A percentile compares a stretch with the other conserved stretches of the same genome.
phyloP scores from a whole-genome alignment of 2,888 invertebrate genomes.

The Nineta flava region DNA sequence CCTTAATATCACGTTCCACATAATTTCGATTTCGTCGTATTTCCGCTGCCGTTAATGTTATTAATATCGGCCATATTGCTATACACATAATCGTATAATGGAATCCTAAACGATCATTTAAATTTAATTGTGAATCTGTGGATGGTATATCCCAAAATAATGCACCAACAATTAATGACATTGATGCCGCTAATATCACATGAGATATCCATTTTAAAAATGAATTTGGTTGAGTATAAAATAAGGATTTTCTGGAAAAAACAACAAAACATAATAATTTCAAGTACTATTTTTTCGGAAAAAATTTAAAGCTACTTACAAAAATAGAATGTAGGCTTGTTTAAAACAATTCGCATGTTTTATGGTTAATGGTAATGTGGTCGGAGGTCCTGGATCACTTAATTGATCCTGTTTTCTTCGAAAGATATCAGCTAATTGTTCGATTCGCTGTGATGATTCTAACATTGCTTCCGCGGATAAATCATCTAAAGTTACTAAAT shows the following conservation, averaged over 20 bases:
- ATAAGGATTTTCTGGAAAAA: conserved; percentile 39
- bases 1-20: conserved; percentile 64
- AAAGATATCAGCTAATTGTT: conserved; percentile 72
- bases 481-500: conserved; percentile 84
- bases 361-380: conserved; percentile 50
- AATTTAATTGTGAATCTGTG: conserved; percentile 52
- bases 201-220: conserved; percentile 63
- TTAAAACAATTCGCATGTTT: conserved; percentile 45
- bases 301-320: conserved; percentile 29
- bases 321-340: conserved; percentile 53
- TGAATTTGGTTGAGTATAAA: conserved; percentile 76
- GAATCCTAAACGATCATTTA: conserved; percentile 71
- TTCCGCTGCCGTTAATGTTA: conserved; percentile 42
- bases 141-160: conserved; percentile 81
- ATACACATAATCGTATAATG: conserved; percentile 71
- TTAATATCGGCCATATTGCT: conserved; percentile 59
- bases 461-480: conserved; percentile 86
- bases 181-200: conserved; percentile 60
- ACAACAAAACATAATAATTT: conserved; percentile 7
- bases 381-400: conserved; percentile 62
- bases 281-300: not conserved
- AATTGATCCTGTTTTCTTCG: conserved; percentile 47
- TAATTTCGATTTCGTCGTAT: conserved; percentile 40
- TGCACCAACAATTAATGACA: conserved; percentile 72
- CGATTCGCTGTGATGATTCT: conserved; percentile 86